A percentile compares a stretch with the other conserved stretches of the same genome.
phyloP scores from a whole-genome alignment of 2,888 invertebrate genomes.

The Laothoe populi region DNA sequence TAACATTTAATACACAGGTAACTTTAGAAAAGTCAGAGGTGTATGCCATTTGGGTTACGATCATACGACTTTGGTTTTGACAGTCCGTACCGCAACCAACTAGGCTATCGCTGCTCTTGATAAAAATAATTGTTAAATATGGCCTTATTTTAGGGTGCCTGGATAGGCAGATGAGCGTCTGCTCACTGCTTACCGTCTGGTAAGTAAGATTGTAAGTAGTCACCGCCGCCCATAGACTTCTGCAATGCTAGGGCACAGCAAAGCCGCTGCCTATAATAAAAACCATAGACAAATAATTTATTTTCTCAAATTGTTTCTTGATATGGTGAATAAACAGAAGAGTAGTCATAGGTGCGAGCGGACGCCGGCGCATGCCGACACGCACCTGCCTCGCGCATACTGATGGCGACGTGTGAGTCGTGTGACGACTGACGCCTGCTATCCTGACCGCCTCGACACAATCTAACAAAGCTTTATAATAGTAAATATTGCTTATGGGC shows the following conservation, averaged over 20 bases:
- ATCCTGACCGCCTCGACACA: slow-evolving; percentile 37
- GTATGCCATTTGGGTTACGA: too few relatives aligned
- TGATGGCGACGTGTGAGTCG: slow-evolving; percentile 58
- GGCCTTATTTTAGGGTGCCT: neutral
- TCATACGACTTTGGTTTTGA: too few relatives aligned
- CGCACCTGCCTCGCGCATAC: slow-evolving; percentile 71
- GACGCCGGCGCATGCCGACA: slow-evolving; percentile 78
- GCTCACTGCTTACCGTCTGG: neutral
- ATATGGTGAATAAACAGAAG: slow-evolving; percentile 33
- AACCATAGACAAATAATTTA: slow-evolving; percentile 14
- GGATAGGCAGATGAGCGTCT: too few relatives aligned
- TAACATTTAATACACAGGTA: too few relatives aligned
- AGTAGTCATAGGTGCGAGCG: slow-evolving; percentile 55
- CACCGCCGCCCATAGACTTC: too few relatives aligned
- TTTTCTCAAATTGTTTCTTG: slow-evolving; percentile 23
- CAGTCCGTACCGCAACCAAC: too few relatives aligned
- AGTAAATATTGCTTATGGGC: slow-evolving; percentile 40
- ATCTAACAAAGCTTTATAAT: slow-evolving; percentile 42
- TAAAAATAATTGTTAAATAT: too few relatives aligned
- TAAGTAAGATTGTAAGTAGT: too few relatives aligned
- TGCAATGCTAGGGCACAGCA: too few relatives aligned
- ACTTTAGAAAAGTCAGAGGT: too few relatives aligned
- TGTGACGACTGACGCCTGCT: slow-evolving; percentile 49
- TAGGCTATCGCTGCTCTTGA: too few relatives aligned
- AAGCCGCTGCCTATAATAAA: too few relatives aligned